Conservation (phyloP, 2,888 invertebrate genomes). For the Macrosoma leucophasiata region DNA sequence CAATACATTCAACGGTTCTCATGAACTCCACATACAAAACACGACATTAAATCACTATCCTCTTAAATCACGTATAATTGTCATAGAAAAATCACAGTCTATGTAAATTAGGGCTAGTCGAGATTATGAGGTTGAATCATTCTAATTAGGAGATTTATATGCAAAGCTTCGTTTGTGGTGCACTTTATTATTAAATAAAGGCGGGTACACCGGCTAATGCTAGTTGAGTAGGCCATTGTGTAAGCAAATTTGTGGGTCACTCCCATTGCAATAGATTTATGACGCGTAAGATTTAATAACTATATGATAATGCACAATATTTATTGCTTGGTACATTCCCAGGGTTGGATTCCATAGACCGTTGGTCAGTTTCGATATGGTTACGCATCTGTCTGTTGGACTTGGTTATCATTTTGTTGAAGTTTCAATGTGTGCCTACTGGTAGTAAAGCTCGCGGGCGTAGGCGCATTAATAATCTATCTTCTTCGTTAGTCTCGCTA, state of each 20-base stretch:
- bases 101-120: constrained; percentile 60
- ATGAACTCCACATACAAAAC: constrained; percentile 12
- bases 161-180: constrained; percentile 69
- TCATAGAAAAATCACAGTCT: constrained; percentile 43
- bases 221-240: constrained; percentile 52
- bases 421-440: too few species aligned
- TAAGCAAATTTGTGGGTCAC: constrained; percentile 61
- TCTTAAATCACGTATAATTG: constrained; percentile 66
- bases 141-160: constrained; percentile 74
- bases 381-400: constrained; percentile 22
- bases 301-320: constrained; percentile 59
- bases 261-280: constrained; percentile 68
- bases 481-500: too few species aligned
- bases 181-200: constrained; percentile 67
- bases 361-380: constrained; percentile 26
- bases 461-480: too few species aligned
- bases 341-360: constrained; percentile 34
- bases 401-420: neutral
- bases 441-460: too few species aligned
- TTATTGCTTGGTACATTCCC: constrained; percentile 45
- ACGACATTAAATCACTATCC: constrained; percentile 36
- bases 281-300: constrained; percentile 62
- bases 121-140: constrained; percentile 65
- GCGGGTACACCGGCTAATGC: constrained; percentile 56
- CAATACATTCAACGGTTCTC: too few species aligned